These are phyloP conservation scores for Osmoderma eremita DNA, from an alignment of 2,888 invertebrate species.

Conservation along the genomic window DNA sequence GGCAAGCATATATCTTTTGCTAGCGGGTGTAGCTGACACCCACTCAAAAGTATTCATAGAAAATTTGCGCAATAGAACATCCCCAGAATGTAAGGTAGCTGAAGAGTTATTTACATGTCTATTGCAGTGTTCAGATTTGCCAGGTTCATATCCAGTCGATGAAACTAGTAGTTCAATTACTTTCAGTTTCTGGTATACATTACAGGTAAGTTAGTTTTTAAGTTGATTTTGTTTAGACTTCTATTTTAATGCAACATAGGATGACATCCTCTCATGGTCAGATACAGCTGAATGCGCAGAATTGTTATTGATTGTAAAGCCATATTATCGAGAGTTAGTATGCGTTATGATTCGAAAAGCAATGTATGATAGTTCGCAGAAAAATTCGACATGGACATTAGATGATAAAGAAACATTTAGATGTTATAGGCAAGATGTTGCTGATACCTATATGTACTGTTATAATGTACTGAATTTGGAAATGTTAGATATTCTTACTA, in stretches of 20 bases:
- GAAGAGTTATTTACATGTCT: conserved; percentile 76
- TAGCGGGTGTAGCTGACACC: conserved; percentile 77
- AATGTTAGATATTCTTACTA: conserved; percentile 76
- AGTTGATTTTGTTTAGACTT: conserved; percentile 3
- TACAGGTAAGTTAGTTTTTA: conserved; percentile 72
- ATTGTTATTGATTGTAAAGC: conserved; percentile 72
- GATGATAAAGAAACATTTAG: conserved; percentile 89
- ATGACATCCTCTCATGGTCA: conserved; percentile 69
- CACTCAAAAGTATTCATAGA: conserved; percentile 71
- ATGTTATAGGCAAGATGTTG: conserved; percentile 67
- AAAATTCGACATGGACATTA: conserved; percentile 70
- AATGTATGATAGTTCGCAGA: conserved; percentile 71
- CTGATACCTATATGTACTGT: conserved; percentile 76
- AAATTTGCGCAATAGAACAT: conserved; percentile 64
- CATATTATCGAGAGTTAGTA: conserved; percentile 82
- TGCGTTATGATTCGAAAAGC: conserved; percentile 82
- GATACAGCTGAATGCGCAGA: conserved; percentile 64
- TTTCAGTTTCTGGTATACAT: conserved; percentile 91
- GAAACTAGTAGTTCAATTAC: conserved; percentile 87
- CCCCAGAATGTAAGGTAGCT: conserved; percentile 67
- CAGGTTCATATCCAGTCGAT: conserved; percentile 87
- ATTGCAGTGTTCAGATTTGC: conserved; percentile 81
- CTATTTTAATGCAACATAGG: conserved; percentile 62
- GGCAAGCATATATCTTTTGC: conserved; percentile 73
- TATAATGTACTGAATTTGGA: conserved; percentile 82